Evolutionary conservation across 2,888 invertebrate genomes (phyloP).

Genomic region (Drosophila anceps): DNA sequence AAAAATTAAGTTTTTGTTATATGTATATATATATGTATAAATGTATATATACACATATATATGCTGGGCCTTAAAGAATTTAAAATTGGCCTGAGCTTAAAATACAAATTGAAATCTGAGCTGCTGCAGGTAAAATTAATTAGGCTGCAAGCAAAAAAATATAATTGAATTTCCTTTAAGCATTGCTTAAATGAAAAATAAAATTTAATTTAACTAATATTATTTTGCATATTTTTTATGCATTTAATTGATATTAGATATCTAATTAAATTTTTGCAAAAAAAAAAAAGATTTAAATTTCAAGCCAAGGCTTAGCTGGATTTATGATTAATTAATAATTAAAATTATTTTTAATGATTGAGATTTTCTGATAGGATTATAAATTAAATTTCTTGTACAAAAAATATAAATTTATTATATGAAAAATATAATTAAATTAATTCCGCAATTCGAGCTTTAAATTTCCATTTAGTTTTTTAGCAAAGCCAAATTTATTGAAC

Average conservation of each 20-base stretch:
- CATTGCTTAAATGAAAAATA: slow-evolving; percentile 9
- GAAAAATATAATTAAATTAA: background rate
- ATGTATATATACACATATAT: background rate
- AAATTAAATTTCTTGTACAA: background rate
- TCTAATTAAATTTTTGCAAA: background rate
- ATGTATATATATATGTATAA: background rate
- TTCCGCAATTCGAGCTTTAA: background rate
- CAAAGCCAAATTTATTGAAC: background rate
- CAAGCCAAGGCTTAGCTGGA: background rate
- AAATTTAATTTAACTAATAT: background rate
- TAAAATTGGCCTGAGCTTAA: background rate
- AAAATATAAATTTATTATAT: no score
- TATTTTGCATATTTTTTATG: background rate
- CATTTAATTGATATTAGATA: background rate
- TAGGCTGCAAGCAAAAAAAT: slow-evolving; percentile 24
- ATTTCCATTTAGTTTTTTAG: background rate
- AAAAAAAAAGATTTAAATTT: no score
- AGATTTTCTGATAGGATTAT: background rate
- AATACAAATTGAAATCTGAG: slow-evolving; percentile 30
- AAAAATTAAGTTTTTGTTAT: background rate
- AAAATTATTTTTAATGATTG: background rate
- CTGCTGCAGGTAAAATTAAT: background rate
- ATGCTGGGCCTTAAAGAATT: background rate
- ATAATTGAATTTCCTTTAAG: slow-evolving; percentile 25
- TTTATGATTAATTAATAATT: background rate